Evolutionary conservation across 2,797 vertebrate species (phyloP).

Genomic region (Xiphophorus birchmanni): DNA sequence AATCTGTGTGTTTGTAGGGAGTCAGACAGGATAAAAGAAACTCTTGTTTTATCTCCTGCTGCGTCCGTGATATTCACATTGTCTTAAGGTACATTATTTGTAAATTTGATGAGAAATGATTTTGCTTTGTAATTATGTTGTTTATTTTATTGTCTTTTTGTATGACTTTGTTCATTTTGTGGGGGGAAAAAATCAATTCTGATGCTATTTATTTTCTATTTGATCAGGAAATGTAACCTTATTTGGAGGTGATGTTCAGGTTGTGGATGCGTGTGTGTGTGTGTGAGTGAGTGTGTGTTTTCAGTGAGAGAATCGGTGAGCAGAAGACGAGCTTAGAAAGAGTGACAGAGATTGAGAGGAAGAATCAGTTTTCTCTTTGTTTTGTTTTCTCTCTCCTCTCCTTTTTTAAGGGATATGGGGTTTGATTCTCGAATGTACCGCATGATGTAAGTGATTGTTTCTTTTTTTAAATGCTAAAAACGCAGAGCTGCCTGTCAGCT

Average conservation of each 20-base stretch:
- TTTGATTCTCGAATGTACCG: conserved; percentile 77
- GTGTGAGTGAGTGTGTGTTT: conserved; percentile 35
- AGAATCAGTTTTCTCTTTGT: conserved; percentile 42
- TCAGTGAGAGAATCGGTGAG: conserved; percentile 47
- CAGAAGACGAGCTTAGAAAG: conserved; percentile 50
- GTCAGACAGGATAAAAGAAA: conserved; percentile 49
- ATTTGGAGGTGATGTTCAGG: conserved; percentile 69
- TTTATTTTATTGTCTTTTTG: conserved; percentile 70
- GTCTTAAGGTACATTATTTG: conserved; percentile 77
- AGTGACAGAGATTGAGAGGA: conserved; percentile 55
- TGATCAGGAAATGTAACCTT: conserved; percentile 75
- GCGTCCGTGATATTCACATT: conserved; percentile 79
- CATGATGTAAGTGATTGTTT: conserved; percentile 68
- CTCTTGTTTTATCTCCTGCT: conserved; percentile 75
- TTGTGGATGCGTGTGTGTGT: conserved; percentile 55
- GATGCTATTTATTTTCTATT: conserved; percentile 80
- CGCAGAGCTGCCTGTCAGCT: conserved; percentile 60
- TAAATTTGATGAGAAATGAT: conserved; percentile 72
- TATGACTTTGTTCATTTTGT: conserved; percentile 75
- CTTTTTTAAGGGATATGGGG: conserved; percentile 69
- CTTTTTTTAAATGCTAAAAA: conserved; percentile 60
- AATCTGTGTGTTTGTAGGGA: conserved; percentile 69
- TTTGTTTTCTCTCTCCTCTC: conserved; percentile 68
- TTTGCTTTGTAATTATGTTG: conserved; percentile 72
- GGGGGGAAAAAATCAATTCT: conserved; percentile 60